Evolutionary conservation across 1,140 invertebrate species (phyloP), one percentile per base, ranked within the genome.

Genomic region (Listronotus bonariensis): DNA sequence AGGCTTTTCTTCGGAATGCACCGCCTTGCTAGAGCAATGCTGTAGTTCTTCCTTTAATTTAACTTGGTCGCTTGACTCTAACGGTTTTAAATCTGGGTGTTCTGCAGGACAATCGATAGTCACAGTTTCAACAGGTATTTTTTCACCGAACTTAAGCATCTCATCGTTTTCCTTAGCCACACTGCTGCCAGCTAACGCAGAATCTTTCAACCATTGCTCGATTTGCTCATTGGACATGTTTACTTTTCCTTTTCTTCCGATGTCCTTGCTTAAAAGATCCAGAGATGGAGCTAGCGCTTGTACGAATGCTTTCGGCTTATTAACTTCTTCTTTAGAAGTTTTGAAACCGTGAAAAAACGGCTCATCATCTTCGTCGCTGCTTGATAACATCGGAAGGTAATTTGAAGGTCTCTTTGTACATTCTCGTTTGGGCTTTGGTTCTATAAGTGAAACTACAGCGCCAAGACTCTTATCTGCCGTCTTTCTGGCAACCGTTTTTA

Each of bases 211-310:
- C 88, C 88, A 89, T 70, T 88, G 88, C 59, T 88, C 86, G 49
- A 89, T 89, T 72, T 89, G 86, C 70, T 90, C 88, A 11, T 83
- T 86, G 0, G 87, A 87, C 86, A 88, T 88, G 62, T 87, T 88
- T 0, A 89, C 85, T 70, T 87, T 86, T 12, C 85, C 86, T 73
- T 88, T 88, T 48, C 74, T 67, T 5, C 74, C 70, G 9, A 78
- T 62, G 68, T 78, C 76, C 68, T 78, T 77, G 46, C 68, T 70
- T 14, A 74, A 65, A 38, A 78, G 52, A 66, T 77, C 76, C 4
- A 71, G 52, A 34, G 54, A 48, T 10, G 56, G 64, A 43, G 54
- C 62, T 40, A 61, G 38, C 3, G 65, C 18, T n/a, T 68, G 60
- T 1, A 63, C 61, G 15, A 62, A 62, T 14, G 55, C 43, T 68